Percentiles rank a stretch among this genome's conserved stretches.
These are phyloP conservation scores for Scaptomyza graminum DNA, from an alignment of 1,140 invertebrate species.

Conservation along the genomic window DNA sequence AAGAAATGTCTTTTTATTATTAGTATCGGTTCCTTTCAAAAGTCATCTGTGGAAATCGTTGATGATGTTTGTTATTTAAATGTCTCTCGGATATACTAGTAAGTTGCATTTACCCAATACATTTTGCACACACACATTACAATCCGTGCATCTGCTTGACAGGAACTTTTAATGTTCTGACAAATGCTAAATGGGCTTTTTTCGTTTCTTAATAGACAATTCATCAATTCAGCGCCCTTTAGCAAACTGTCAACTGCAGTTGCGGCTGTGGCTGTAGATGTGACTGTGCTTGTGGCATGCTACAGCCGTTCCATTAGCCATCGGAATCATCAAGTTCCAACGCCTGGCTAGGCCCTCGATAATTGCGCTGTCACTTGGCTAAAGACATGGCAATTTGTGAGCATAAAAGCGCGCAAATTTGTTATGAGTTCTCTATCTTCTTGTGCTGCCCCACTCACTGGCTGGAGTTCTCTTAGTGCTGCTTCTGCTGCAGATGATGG, in stretches of 20 bases:
- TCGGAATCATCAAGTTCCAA: conserved; percentile 25
- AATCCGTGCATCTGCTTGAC: conserved; percentile 13
- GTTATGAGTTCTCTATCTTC: conserved; percentile 64
- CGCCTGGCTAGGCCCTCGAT: conserved; percentile 58
- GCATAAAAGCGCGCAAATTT: conserved; percentile 82
- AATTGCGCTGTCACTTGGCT: conserved; percentile 80
- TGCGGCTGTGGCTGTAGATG: conserved; percentile 22
- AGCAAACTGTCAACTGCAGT: conserved; percentile 74
- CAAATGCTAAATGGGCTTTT: conserved; percentile 51
- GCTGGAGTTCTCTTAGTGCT: neutral
- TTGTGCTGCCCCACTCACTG: neutral
- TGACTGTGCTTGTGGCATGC: conserved; percentile 29
- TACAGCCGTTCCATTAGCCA: conserved; percentile 34
- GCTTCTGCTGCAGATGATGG: conserved; percentile 28
- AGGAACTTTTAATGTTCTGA: conserved; percentile 34
- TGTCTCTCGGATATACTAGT: neutral
- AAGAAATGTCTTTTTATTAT: too few relatives aligned
- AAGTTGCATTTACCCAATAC: neutral
- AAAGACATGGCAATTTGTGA: conserved; percentile 81
- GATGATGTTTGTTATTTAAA: too few relatives aligned
- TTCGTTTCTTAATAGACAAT: conserved; percentile 64
- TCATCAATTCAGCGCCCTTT: conserved; percentile 72
- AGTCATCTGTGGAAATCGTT: too few relatives aligned
- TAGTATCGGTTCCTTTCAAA: too few relatives aligned
- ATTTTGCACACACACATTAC: neutral